A percentile compares a stretch with the other conserved stretches of the same genome.
These are phyloP conservation scores for Meteorus colon DNA, from an alignment of 2,888 invertebrate genomes.

Conservation along the genomic window DNA sequence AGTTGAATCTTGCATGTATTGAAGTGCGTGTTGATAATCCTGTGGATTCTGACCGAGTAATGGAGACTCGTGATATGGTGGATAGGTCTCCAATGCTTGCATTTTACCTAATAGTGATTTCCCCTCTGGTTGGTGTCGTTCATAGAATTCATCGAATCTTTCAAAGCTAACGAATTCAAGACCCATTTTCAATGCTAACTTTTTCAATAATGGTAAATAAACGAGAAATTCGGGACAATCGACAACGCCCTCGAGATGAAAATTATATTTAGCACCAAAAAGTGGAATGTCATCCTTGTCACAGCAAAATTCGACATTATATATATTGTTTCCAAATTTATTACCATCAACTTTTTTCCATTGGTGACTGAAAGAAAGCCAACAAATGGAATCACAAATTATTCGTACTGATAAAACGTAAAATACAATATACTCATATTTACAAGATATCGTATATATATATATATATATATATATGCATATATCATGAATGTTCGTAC, in stretches of 20 bases:
- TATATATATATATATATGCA: constrained; percentile 1
- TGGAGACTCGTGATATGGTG: constrained; percentile 76
- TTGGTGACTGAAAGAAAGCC: constrained; percentile 72
- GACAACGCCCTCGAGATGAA: constrained; percentile 95
- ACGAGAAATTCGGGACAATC: constrained; percentile 99
- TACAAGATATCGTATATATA: neutral
- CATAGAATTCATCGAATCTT: constrained; percentile 87
- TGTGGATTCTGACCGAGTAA: constrained; percentile 77
- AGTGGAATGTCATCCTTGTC: constrained; percentile 82
- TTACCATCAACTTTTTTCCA: constrained; percentile 77
- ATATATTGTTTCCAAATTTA: constrained; percentile 87
- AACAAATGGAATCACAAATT: neutral
- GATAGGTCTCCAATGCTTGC: constrained; percentile 87
- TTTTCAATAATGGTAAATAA: constrained; percentile 89
- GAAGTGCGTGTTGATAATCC: constrained; percentile 85
- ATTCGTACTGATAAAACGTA: too few relatives aligned
- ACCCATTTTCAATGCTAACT: constrained; percentile 82
- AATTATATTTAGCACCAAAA: constrained; percentile 97
- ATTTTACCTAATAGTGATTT: constrained; percentile 82
- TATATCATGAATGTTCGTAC: constrained; percentile 54
- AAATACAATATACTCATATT: too few relatives aligned
- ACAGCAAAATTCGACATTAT: constrained; percentile 82
- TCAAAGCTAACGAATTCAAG: constrained; percentile 81
- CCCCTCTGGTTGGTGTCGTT: constrained; percentile 78
- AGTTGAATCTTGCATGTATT: constrained; percentile 74